Conservation (phyloP, 2,888 invertebrate species). For the Drosophila fulvimacula region DNA sequence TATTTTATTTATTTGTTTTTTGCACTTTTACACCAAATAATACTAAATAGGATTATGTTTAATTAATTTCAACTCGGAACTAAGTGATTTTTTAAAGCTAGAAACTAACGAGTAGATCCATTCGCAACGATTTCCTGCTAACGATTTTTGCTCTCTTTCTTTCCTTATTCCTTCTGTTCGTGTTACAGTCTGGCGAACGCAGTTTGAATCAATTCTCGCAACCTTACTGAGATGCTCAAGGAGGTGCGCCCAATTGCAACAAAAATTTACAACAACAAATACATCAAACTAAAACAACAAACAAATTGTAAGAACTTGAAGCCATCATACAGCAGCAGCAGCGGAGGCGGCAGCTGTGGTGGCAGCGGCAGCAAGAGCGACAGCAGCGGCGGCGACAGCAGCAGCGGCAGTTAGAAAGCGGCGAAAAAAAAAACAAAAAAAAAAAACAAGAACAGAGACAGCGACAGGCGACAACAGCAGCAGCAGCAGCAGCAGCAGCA, state of each 20-base stretch:
- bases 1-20: neutral
- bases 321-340: constrained; percentile 40
- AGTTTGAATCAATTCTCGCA: constrained; percentile 85
- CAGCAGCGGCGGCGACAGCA: constrained; percentile 17
- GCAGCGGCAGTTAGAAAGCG: constrained; percentile 33
- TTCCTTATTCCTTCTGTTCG: neutral
- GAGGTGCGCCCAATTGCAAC: constrained; percentile 64
- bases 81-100: no score
- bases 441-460: constrained; percentile 26
- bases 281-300: constrained; percentile 64
- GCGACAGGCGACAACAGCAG: constrained; percentile 34
- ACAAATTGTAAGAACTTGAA: constrained; percentile 67
- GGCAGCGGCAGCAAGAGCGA: constrained; percentile 23
- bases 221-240: constrained; percentile 83
- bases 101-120: neutral
- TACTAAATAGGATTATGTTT: neutral
- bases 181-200: constrained; percentile 74
- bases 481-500: constrained; percentile 33
- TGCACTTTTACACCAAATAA: neutral
- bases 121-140: neutral
- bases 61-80: neutral
- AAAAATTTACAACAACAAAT: constrained; percentile 62
- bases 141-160: constrained; percentile 22
- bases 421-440: neutral
- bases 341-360: constrained; percentile 15